Evolutionary conservation across 2,888 invertebrate species (phyloP).

Genomic region (Neoaliturus tenellus): DNA sequence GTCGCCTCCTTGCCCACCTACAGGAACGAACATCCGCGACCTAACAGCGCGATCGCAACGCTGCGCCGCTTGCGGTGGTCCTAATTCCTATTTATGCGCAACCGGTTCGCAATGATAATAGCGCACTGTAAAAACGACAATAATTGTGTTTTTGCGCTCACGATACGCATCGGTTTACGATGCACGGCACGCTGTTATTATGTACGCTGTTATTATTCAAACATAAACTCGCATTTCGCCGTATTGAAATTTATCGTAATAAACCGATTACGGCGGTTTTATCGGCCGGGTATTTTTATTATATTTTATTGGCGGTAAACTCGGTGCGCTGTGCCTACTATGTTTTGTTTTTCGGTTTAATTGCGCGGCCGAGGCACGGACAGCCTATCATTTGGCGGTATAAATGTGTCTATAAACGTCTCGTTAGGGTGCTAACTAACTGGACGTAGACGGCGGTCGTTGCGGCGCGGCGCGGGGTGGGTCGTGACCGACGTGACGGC

Average conservation of each 20-base stretch:
- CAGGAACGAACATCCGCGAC: not conserved
- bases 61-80: constrained; percentile 40
- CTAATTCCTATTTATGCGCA: constrained; percentile 51
- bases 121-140: constrained; percentile 62
- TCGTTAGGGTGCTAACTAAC: constrained; percentile 47
- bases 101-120: constrained; percentile 61
- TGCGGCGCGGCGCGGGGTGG: not conserved
- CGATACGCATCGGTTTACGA: constrained; percentile 54
- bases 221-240: constrained; percentile 56
- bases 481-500: not conserved
- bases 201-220: constrained; percentile 57
- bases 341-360: constrained; percentile 40
- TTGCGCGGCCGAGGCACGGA: not conserved
- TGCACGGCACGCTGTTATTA: constrained; percentile 53
- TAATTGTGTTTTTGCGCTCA: constrained; percentile 58
- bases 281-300: constrained; percentile 53
- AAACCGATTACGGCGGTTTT: constrained; percentile 54
- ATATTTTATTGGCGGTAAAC: constrained; percentile 53
- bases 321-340: constrained; percentile 35
- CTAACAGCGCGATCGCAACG: constrained; percentile 1
- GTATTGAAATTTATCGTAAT: constrained; percentile 59
- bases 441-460: not conserved
- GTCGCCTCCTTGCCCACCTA: too few relatives aligned
- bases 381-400: constrained; percentile 42
- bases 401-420: constrained; percentile 46